Base-by-base conservation (phyloP, 2,113 vertebrate genomes). In the Regulus satrapa region DNA sequence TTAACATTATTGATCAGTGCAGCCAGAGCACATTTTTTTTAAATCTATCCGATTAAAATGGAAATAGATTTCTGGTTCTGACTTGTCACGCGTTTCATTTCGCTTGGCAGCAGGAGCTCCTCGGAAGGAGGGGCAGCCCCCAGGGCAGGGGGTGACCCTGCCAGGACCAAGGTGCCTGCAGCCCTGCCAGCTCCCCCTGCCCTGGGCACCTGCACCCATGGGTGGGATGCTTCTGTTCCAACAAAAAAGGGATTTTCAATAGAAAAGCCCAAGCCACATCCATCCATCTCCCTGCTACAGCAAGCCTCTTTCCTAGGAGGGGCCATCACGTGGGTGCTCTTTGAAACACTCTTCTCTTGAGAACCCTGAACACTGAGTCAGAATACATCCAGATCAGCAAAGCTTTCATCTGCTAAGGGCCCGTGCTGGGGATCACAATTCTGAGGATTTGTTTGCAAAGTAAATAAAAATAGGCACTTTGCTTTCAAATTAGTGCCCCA, bases 1-100 rank as follows among this genome's bases (percentile, higher is more conserved):
- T 96, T 84, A 83, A 96, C 59, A 63, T 59, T 88, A 97, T 95
- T 68, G 94, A 94, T 90, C 95, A 88, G 67, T 24, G 45, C 36
- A 80, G 58, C 12, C 82, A 93, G 76, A 77, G 49, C 63, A 63
- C 40, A 55, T 49, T 79, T 10, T 8, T 26, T 2, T n/a, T 72
- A 68, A 75, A 75, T 46, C 64, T 63, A 38, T 82, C 46, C 21
- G 78, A 86, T 92, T 40, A 52, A 74, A 94, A 66, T 80, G 71
- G 55, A 88, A 93, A 93, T 59, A 59, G 38, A 41, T 92, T 58
- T 77, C 81, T 71, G 56, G 41, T 40, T 69, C 59, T 66, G 38
- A 9, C 36, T 95, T 43, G 83, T 72, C 91, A 62, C 67, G 28
- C 69, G 52, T 20, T 49, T 21, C 31, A 45, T 40, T 84, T 91